A percentile compares a stretch with the other conserved stretches of the same genome.
Evolutionary conservation across 2,888 invertebrate species (phyloP).

Genomic region (Nomada ferruginata): DNA sequence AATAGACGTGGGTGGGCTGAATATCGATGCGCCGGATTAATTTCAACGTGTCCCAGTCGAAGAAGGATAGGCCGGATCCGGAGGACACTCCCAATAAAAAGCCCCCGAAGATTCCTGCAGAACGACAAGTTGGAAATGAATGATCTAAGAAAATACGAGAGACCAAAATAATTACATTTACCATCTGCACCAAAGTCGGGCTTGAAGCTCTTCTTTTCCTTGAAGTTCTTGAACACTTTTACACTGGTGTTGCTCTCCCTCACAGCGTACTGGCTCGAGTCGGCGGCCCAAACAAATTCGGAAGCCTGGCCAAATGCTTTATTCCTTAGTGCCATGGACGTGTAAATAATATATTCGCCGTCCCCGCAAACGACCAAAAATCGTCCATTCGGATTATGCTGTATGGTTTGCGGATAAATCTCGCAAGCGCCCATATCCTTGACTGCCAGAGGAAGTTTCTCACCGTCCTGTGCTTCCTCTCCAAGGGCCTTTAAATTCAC

Average conservation of each 20-base stretch:
- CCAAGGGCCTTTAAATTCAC: constrained; percentile 94
- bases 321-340: constrained; percentile 99
- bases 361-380: constrained; percentile 98
- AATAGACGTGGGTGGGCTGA: constrained; percentile 96
- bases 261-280: constrained; percentile 96
- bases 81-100: constrained; percentile 96
- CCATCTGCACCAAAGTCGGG: constrained; percentile 98
- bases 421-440: constrained; percentile 99
- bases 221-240: constrained; percentile 98
- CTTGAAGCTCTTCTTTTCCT: constrained; percentile 97
- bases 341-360: constrained; percentile 99
- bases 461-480: constrained; percentile 86
- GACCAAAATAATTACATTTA: constrained; percentile 77
- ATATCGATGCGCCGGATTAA: constrained; percentile 98
- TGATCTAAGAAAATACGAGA: background rate
- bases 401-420: constrained; percentile 99
- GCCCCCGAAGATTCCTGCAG: constrained; percentile 94
- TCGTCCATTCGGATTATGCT: constrained; percentile 99
- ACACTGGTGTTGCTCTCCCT: constrained; percentile 95
- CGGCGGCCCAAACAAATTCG: constrained; percentile 99
- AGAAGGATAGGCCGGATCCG: constrained; percentile 94
- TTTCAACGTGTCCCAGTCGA: constrained; percentile 98
- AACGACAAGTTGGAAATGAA: background rate
- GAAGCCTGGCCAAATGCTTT: constrained; percentile 99
- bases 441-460: constrained; percentile 92